Base-by-base conservation (phyloP, 2,888 invertebrate species). In the Biston betularia region DNA sequence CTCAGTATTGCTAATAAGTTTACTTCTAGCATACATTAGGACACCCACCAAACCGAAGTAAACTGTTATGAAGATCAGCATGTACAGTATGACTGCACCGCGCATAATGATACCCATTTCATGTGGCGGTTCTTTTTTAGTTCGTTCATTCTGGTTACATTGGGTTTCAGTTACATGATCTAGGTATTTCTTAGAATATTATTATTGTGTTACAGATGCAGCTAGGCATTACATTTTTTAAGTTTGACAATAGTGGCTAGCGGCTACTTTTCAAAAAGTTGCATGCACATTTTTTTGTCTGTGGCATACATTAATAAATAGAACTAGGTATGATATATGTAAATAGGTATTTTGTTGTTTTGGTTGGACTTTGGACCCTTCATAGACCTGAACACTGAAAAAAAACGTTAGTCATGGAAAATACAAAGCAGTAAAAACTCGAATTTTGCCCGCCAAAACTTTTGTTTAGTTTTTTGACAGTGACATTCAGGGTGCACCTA, bases 41-140 rank as follows among this genome's bases (percentile, higher is more conserved):
- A 78, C 84, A 67, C 81, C 87, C 12, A 93, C 80, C 42, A 92
- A 69, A 44, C 87, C 87, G 46, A 92, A 86, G 72, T 93, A 93
- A 54, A 85, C 49, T 2, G 71, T 71, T 15, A 89, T 77, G 69
- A 87, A 92, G 14, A 86, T 11, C 3, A 92, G 72, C 80, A 93
- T 85, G 73, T 92, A 93, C 45, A 83, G 14, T 54, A 90, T 77
- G 35, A 89, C 75, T n/a, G 89, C 55, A 49, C 81, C 71, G 62
- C 91, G 89, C 61, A 92, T 24, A 24, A 24, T 50, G 5, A 89
- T 68, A 57, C 89, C 85, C 92, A 93, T 93, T 55, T 12, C 48
- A 44, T 10, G 46, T 46, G 14, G 34, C 45, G 38, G 38, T 9
- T 10, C 15, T 12, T 46, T 69, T 77, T 67, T 70, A 74, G 55